Base-by-base conservation (phyloP, 2,113 vertebrate genomes). In the Oncorhynchus gorbuscha region DNA sequence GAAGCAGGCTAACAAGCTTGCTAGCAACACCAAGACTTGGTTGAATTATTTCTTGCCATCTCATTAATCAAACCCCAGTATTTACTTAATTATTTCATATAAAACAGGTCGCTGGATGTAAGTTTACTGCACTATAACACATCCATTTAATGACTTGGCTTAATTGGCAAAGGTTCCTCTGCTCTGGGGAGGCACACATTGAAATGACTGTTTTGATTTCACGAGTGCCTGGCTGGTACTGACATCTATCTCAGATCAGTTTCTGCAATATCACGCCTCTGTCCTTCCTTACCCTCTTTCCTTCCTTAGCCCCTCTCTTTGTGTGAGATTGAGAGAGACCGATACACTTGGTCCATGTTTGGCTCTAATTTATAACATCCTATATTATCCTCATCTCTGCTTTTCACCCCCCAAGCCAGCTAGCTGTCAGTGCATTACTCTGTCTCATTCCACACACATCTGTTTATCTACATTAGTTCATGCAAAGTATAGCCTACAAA, bases 171-270 rank as follows among this genome's bases (percentile, higher is more conserved):
- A 73, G 48, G 59, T 18, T 70, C 58, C 72, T 75, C 66, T 66
- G 55, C 72, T 75, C 66, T 66, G 55, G 69, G 69, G 80, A 77
- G 74, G 66, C n/a, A 45, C 74, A 66, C 64, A 75, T 76, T 65
- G 70, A 45, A 78, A 73, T 51, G 11, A n/a, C 64, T 65, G 58
- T 70, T n/a, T 9, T 49, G 18, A 48, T 24, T 70, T 48, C 35
- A 70, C 0, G 9, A 22, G n/a, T 7, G n/a, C 59, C 59, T 62
- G 59, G 9, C 20, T 62, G 59, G n/a, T 24, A 3, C 16, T 22
- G 76, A 67, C 58, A 77, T 74, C 62, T 75, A 76, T 68, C 30
- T 68, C 26, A 74, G 22, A 26, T 32, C 16, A 65, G 51, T 67
- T 67, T 58, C 32, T 71, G 51, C 20, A n/a, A 62, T 22, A n/a